Evolutionary conservation across 2,113 vertebrate genomes (phyloP).

Genomic region (Quiscalus mexicanus): DNA sequence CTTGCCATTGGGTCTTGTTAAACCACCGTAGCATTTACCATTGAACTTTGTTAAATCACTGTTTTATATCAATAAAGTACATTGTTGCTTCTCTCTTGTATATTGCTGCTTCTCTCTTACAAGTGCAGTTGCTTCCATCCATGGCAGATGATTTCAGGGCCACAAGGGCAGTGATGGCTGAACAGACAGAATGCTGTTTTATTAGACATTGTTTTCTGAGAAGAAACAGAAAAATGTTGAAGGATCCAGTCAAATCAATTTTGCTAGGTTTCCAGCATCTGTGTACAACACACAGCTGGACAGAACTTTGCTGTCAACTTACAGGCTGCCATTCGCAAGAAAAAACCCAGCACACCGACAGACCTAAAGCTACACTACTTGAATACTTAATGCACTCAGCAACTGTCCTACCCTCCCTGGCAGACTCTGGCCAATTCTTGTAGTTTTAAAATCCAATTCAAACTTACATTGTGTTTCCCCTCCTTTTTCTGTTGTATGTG

Average conservation of each 20-base stretch:
- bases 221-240: background rate
- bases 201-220: background rate
- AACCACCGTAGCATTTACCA: background rate
- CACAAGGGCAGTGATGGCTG: background rate
- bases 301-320: background rate
- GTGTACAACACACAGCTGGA: background rate
- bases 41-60: background rate
- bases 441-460: background rate
- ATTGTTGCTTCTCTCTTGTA: background rate
- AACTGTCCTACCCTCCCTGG: background rate
- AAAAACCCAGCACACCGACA: rapidly evolving
- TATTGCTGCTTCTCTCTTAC: background rate
- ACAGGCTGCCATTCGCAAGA: background rate
- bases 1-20: background rate
- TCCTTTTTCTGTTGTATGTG: background rate
- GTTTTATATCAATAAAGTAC: background rate
- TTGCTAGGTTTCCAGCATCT: background rate
- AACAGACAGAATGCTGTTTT: background rate
- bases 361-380: background rate
- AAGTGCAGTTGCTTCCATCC: background rate
- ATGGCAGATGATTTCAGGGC: background rate
- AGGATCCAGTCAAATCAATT: background rate
- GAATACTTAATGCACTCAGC: background rate
- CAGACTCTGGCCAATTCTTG: background rate
- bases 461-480: rapidly evolving